Evolutionary conservation across 2,888 invertebrate genomes (phyloP), one percentile per base, ranked within the genome.

Genomic region (Mallateleia sp.): DNA sequence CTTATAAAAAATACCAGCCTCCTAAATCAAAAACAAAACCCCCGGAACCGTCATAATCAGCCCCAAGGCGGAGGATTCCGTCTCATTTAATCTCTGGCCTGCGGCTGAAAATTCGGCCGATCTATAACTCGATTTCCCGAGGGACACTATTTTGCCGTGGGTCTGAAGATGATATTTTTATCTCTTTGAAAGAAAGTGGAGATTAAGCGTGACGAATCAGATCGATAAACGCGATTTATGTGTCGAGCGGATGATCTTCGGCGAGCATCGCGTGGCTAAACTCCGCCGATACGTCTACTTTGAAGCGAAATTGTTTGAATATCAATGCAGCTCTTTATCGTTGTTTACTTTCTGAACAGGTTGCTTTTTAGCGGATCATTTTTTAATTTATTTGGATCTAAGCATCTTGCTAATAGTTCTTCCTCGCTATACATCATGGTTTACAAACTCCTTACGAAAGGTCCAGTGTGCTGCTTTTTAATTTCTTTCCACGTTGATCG

Each of bases 51-150:
- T 58, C 60, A 60, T 72, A 78, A 85, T 74, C 84, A 60, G 52
- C 54, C 47, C 74, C 74, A 60, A 38, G 47, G 60, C 54, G 72
- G 60, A 67, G 45, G 28, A n/a, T n/a, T n/a, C 66, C 78, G 25
- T 74, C 85, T 81, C 81, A 81, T 72, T 77, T 79, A 71, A 85
- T 58, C 50, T 64, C 24, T 77, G 20, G 77, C 64, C 85, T 56
- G 77, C 85, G 85, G 85, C 77, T 71, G 64, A 66, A 85, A 72
- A 81, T 85, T 81, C 56, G 85, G 58, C 72, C 81, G 86, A 86
- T 81, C 86, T 81, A 86, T 86, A 86, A 78, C 78, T 82, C 86
- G 86, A 86, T 81, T 86, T 86, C 86, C 86, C 77, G 45, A 62
- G 86, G 86, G 86, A 86, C 69, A 79, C 67, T 69, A 75, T 74